phyloP scores from a whole-genome alignment of 1,140 invertebrate species.

The Muscidifurax raptorellus region DNA sequence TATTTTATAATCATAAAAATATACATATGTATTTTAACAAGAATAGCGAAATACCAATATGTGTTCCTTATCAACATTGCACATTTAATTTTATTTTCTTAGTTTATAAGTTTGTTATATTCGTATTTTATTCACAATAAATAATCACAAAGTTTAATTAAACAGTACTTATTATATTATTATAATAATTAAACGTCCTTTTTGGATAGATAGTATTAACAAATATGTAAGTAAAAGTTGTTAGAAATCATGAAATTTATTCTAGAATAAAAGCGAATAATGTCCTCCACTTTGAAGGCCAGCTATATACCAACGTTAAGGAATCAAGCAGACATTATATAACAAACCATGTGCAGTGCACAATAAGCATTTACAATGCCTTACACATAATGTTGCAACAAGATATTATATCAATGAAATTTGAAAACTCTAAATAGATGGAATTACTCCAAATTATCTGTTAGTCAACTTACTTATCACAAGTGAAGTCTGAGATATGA shows the following conservation, averaged over 20 bases:
- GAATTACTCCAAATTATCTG: constrained; percentile 44
- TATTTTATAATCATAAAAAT: not conserved
- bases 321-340: constrained; percentile 14
- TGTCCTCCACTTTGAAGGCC: constrained; percentile 17
- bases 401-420: not conserved
- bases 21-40: not conserved
- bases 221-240: not conserved
- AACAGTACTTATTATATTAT: too few relatives aligned
- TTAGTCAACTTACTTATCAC: constrained; percentile 72
- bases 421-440: constrained; percentile 9
- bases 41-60: not conserved
- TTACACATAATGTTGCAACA: not conserved
- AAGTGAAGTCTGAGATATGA: constrained; percentile 69
- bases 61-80: not conserved
- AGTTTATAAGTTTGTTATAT: not conserved
- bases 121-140: not conserved
- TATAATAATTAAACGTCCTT: too few relatives aligned
- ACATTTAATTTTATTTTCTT: not conserved
- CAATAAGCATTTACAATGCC: not conserved
- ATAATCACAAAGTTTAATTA: not conserved
- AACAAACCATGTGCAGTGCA: not conserved
- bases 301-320: not conserved
- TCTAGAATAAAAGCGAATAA: not conserved
- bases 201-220: too few relatives aligned
- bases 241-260: not conserved